A percentile compares a stretch with the other conserved stretches of the same genome.
Evolutionary conservation across 2,113 vertebrate species (phyloP).

Genomic region (Poecile atricapillus): DNA sequence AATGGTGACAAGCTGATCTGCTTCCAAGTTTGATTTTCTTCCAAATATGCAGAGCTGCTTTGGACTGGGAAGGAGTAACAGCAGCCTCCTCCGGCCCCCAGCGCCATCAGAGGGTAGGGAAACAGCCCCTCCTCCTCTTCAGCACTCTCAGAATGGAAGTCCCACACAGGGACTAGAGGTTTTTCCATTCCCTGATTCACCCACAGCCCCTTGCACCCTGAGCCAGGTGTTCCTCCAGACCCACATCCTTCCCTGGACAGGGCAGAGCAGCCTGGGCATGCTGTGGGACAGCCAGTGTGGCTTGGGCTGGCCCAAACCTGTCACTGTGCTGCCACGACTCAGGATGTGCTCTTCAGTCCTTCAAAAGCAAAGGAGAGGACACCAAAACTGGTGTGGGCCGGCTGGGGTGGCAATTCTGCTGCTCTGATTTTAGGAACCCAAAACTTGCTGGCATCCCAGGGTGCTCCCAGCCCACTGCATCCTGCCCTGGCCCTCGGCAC

Average conservation of each 20-base stretch:
- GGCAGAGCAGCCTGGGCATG: rapidly evolving
- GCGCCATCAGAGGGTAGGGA: not conserved
- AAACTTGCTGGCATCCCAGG: rapidly evolving
- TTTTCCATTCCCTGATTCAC: not conserved
- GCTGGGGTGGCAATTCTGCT: not conserved
- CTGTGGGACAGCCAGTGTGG: not conserved
- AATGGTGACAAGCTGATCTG: not conserved
- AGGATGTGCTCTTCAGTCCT: not conserved
- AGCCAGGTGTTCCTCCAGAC: not conserved
- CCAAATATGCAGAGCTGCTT: constrained; percentile 34
- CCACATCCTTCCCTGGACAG: rapidly evolving
- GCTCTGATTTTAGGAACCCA: not conserved
- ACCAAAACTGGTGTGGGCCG: not conserved
- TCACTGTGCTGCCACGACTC: rapidly evolving
- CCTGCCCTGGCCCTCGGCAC: not conserved
- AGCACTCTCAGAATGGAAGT: not conserved
- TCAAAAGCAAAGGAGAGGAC: not conserved
- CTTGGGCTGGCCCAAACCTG: not conserved
- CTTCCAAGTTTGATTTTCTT: constrained; percentile 16
- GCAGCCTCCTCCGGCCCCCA: not conserved
- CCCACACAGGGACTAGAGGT: not conserved
- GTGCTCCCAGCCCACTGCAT: not conserved
- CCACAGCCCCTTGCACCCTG: not conserved
- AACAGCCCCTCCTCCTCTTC: not conserved
- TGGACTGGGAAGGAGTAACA: not conserved